Conservation (phyloP, 1,140 invertebrate genomes). For the Hestina assimilis region DNA sequence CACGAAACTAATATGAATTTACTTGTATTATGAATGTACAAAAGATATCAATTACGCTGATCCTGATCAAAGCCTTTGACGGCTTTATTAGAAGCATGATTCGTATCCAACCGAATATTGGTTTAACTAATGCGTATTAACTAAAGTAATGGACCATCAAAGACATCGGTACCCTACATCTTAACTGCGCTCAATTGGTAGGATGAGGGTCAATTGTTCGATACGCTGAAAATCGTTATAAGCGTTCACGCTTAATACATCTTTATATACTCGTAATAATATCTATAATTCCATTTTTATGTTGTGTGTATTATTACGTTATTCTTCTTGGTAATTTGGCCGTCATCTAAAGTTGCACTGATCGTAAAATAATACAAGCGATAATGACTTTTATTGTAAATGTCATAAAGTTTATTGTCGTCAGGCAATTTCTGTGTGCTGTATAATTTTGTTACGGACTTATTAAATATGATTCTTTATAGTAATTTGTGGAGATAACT, state of each 20-base stretch:
- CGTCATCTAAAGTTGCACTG: slow-evolving; percentile 5
- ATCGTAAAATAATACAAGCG: background rate
- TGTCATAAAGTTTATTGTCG: slow-evolving; percentile 10
- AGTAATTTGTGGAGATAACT: slow-evolving; percentile 26
- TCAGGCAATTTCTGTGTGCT: background rate
- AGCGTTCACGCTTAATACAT: slow-evolving; percentile 1
- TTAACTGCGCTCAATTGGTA: slow-evolving; percentile 26
- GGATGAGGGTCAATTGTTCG: slow-evolving; percentile 25
- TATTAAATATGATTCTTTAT: slow-evolving; percentile 14
- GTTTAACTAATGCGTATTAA: slow-evolving; percentile 25
- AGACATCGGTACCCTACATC: slow-evolving; percentile 25
- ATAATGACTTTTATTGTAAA: background rate
- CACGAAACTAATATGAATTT: background rate
- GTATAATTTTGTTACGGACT: slow-evolving; percentile 1
- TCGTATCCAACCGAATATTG: slow-evolving; percentile 19
- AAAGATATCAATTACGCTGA: background rate
- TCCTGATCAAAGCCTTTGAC: slow-evolving; percentile 4
- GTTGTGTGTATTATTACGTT: background rate
- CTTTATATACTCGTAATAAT: slow-evolving; percentile 6
- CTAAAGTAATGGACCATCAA: slow-evolving; percentile 26
- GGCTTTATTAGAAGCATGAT: slow-evolving; percentile 14
- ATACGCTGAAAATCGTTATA: slow-evolving; percentile 14
- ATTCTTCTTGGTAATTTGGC: background rate
- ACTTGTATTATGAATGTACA: background rate
- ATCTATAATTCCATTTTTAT: background rate